A percentile compares a stretch with the other conserved stretches of the same genome.
phyloP scores from a whole-genome alignment of 2,888 invertebrate species.

The Caenorhabditis imperialis region DNA sequence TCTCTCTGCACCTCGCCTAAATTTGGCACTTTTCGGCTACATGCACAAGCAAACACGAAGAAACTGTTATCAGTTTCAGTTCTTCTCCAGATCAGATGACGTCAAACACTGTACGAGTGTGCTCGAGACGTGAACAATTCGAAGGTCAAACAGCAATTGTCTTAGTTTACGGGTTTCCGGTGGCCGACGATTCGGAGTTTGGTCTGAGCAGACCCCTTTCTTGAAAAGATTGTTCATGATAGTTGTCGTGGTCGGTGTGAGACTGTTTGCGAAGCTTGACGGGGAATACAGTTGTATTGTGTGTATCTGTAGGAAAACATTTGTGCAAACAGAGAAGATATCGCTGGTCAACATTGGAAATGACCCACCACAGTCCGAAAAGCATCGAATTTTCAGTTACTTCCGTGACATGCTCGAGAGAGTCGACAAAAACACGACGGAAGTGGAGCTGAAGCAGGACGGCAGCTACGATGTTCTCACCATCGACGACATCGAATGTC shows the following conservation, averaged over 20 bases:
- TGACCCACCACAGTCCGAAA: neutral
- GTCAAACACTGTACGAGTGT: constrained; percentile 20
- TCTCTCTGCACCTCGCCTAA: constrained; percentile 2
- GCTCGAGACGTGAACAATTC: neutral
- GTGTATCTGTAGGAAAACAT: neutral
- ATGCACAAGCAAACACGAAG: neutral
- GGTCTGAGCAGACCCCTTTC: too few relatives aligned
- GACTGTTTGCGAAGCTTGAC: too few relatives aligned
- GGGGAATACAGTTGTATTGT: neutral
- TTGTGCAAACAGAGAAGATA: neutral
- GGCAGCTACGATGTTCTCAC: constrained; percentile 68
- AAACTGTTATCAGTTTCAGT: neutral
- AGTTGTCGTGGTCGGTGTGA: too few relatives aligned
- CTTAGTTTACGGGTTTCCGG: too few relatives aligned
- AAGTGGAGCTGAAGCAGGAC: constrained; percentile 74
- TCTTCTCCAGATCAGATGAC: constrained; percentile 25
- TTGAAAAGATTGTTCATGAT: too few relatives aligned
- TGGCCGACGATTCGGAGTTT: too few relatives aligned
- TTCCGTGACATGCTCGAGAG: constrained; percentile 68
- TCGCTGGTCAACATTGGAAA: neutral
- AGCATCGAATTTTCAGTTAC: constrained; percentile 65
- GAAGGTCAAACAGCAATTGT: constrained; percentile 3
- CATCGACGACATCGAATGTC: constrained; percentile 50
- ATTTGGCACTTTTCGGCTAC: constrained; percentile 5
- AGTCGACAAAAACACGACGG: constrained; percentile 61